Evolutionary conservation across 2,113 vertebrate genomes (phyloP).

Genomic region (Leptodactylus fuscus): DNA sequence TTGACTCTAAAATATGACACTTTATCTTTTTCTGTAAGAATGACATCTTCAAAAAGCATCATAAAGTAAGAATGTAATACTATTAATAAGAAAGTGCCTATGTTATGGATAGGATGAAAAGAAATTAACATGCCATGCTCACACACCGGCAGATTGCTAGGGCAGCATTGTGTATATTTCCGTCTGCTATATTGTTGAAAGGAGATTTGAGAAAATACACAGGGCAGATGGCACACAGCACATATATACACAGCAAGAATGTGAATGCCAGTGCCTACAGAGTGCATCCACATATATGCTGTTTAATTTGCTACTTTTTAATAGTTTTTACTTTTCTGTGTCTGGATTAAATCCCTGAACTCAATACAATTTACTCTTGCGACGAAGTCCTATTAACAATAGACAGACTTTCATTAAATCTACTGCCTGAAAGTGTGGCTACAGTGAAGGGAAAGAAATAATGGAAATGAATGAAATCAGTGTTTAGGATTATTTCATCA

Average conservation of each 20-base stretch:
- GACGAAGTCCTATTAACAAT: neutral
- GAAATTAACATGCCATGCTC: slow-evolving; percentile 24
- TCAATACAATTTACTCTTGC: neutral
- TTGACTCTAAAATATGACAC: neutral
- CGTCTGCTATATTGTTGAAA: slow-evolving; percentile 17
- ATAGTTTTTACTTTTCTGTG: neutral
- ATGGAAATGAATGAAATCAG: neutral
- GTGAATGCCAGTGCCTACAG: slow-evolving; percentile 14
- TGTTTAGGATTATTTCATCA: neutral
- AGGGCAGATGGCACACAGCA: slow-evolving; percentile 20
- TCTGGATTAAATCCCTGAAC: neutral
- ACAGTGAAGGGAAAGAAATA: neutral
- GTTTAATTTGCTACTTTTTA: neutral
- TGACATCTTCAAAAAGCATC: neutral
- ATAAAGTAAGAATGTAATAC: neutral
- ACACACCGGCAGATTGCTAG: slow-evolving; percentile 35
- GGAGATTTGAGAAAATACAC: slow-evolving; percentile 24
- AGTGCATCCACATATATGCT: neutral
- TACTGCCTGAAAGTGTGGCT: neutral
- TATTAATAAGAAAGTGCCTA: neutral
- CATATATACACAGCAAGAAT: slow-evolving; percentile 27
- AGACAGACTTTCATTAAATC: neutral
- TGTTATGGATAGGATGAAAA: neutral
- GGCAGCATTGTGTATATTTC: slow-evolving; percentile 20
- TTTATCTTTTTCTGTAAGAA: neutral